Evolutionary conservation across 2,113 vertebrate species (phyloP).

Genomic region (Sinocyclocheilus grahami): DNA sequence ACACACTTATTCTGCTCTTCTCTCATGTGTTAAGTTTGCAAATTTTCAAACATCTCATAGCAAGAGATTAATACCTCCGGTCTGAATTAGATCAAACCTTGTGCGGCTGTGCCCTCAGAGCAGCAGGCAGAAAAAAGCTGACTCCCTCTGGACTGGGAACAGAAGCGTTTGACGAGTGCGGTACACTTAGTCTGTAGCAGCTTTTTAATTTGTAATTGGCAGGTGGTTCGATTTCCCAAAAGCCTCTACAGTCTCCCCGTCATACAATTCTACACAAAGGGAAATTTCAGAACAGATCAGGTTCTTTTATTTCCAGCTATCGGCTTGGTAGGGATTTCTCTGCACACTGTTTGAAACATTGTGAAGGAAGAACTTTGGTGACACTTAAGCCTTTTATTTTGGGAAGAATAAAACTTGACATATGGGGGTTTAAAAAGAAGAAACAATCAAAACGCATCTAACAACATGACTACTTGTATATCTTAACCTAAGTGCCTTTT

Average conservation of each 20-base stretch:
- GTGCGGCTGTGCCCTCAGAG: constrained; percentile 5
- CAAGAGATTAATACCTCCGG: constrained; percentile 22
- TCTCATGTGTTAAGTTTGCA: constrained; percentile 16
- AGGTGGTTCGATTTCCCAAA: constrained; percentile 55
- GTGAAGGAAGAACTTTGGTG: constrained; percentile 13
- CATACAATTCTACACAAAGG: constrained; percentile 46
- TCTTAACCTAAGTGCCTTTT: not conserved
- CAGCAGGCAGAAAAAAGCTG: constrained; percentile 17
- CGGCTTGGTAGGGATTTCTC: constrained; percentile 28
- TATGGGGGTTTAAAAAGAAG: not conserved
- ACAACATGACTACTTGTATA: not conserved
- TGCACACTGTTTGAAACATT: constrained; percentile 44
- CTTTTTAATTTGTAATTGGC: constrained; percentile 59
- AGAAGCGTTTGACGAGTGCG: constrained; percentile 43
- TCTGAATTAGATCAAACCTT: constrained; percentile 20
- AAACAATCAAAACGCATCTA: not conserved
- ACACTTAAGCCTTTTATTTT: constrained; percentile 34
- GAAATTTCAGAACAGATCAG: constrained; percentile 49
- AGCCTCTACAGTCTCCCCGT: constrained; percentile 33
- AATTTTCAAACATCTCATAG: constrained; percentile 8
- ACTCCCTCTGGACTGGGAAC: constrained; percentile 42
- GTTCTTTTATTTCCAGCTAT: constrained; percentile 43
- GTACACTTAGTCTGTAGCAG: constrained; percentile 49
- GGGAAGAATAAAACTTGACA: constrained; percentile 23
- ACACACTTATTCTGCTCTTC: not conserved